Base-by-base conservation (phyloP, 2,113 vertebrate genomes). In the Atherinomorus stipes region DNA sequence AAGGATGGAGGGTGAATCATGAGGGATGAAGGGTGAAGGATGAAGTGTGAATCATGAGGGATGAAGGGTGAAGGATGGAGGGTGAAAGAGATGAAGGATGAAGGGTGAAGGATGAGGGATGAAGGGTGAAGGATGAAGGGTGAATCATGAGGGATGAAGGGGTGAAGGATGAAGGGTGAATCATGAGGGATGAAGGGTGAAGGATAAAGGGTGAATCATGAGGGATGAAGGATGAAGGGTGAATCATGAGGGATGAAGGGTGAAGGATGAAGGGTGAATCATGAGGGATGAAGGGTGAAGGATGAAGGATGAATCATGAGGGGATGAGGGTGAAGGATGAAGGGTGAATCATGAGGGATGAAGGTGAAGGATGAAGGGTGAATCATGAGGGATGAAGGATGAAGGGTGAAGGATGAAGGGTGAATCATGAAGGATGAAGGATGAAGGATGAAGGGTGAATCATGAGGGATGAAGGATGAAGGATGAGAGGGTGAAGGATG, bases 81-180 rank as follows among this genome's bases (percentile, higher is more conserved):
- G n/a, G n/a, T n/a, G n/a, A n/a, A n/a, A n/a, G n/a, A n/a, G 28
- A 28, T 28, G 28, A 28, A 34, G 31, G n/a, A 34, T 42, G 53
- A 0, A 11, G 19, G 18, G 28, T 28, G 28, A 28, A 34, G 31
- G n/a, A 34, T 42, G 53, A 0, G 7, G 19, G 18, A 28, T 28
- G 28, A 28, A 34, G 31, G n/a, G 9, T 42, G 53, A 0, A 11
- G 19, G 18, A n/a, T n/a, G n/a, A n/a, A n/a, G n/a, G n/a, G n/a
- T n/a, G n/a, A n/a, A n/a, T n/a, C n/a, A n/a, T n/a, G n/a, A n/a
- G n/a, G n/a, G n/a, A n/a, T n/a, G n/a, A n/a, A n/a, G n/a, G n/a
- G 28, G 6, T 28, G 28, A 28, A 34, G 31, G n/a, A 34, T 42
- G 53, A 0, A 11, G 19, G 18, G 28, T n/a, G n/a, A n/a, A n/a